A percentile compares a stretch with the other conserved stretches of the same genome.
Evolutionary conservation across 2,113 vertebrate genomes (phyloP).

Genomic region (Xyrauchen texanus): DNA sequence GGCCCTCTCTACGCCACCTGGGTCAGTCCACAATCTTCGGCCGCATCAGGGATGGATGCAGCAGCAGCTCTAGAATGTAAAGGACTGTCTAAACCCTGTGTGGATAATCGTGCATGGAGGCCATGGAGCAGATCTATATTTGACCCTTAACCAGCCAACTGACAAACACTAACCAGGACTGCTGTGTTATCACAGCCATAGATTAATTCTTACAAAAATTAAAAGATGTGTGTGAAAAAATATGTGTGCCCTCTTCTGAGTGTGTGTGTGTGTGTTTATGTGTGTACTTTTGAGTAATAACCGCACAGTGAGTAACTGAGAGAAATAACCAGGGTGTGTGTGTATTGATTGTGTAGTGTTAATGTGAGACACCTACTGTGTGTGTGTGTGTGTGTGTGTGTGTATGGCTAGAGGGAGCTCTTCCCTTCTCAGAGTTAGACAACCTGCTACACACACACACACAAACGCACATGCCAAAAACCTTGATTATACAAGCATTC

Average conservation of each 20-base stretch:
- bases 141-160: background rate
- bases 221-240: slow-evolving; percentile 24
- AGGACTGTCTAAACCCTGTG: background rate
- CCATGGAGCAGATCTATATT: background rate
- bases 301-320: slow-evolving; percentile 44
- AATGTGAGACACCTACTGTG: slow-evolving; percentile 64
- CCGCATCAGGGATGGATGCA: slow-evolving; percentile 9
- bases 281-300: slow-evolving; percentile 50
- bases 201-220: too few relatives aligned
- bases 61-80: slow-evolving; percentile 9
- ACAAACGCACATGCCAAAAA: background rate
- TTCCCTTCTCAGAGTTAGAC: slow-evolving; percentile 52
- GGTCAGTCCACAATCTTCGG: slow-evolving; percentile 49
- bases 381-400: slow-evolving; percentile 58
- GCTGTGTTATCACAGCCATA: too few relatives aligned
- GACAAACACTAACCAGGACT: background rate
- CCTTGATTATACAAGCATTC: background rate
- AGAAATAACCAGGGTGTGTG: slow-evolving; percentile 51
- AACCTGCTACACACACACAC: slow-evolving; percentile 9
- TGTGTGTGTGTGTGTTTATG: slow-evolving; percentile 43
- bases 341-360: slow-evolving; percentile 46
- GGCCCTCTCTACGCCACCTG: slow-evolving; percentile 58
- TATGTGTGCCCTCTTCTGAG: slow-evolving; percentile 1
- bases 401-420: slow-evolving; percentile 76
- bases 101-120: background rate